Base-by-base conservation (phyloP, 1,140 invertebrate species). In the Lordiphosa clarofinis region DNA sequence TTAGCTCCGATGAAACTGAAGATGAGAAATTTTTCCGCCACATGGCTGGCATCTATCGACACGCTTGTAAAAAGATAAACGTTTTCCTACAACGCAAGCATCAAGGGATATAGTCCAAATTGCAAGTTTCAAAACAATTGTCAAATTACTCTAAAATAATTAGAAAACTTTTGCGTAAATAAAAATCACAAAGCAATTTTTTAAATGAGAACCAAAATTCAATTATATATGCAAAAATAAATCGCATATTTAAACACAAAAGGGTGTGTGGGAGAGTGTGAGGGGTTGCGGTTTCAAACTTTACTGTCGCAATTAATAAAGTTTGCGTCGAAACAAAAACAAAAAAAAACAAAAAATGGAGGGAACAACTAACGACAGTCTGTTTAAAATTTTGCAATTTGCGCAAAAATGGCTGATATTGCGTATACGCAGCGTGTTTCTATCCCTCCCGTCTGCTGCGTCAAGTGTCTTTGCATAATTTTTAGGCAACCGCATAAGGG, bases 301-400 rank as follows among this genome's bases (percentile, higher is more conserved):
- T 76, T 60, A 57, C 67, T 73, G 70, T 79, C 75, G 75, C 75
- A 81, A 81, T 81, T 81, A 81, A 74, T 81, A 81, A 81, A 81
- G 70, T 81, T 81, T 81, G 53, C 12, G 48, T 59, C 64, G 58
- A 72, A 71, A 24, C 48, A 73, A 68, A 68, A 3, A 1, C 1
- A 3, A 0, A 3, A 21, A 21, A 21, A 21, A 21, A 2, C 56
- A 58, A 40, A 56, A 40, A 36, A 44, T 9, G 33, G 31, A 10
- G 12, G 3, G 10, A 56, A 53, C 15, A 44, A 12, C 21, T 19
- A 55, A 44, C 42, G 21, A 42, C 24, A 39, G 54, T 55, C 24
- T 43, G 58, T 79, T 67, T 49, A 61, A 57, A 61, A 61, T 61
- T 79, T 59, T 56, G 67, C 59, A 64, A 72, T 82, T 75, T 76